phyloP scores from a whole-genome alignment of 2,888 invertebrate genomes.

The Eupithecia tripunctaria region DNA sequence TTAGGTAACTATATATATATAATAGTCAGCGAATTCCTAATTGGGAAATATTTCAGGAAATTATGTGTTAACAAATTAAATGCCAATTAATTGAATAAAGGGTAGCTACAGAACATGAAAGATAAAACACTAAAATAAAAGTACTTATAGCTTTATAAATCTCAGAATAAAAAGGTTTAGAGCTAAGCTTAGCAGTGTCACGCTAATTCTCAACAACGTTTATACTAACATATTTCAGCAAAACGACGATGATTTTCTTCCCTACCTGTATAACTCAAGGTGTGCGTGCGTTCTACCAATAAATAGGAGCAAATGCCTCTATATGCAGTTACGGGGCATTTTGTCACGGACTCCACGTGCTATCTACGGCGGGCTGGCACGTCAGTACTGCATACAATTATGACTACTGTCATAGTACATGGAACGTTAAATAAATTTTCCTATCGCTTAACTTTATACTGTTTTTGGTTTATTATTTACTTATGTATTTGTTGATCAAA shows the following conservation, averaged over 20 bases:
- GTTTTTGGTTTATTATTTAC: background rate
- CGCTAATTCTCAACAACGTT: background rate
- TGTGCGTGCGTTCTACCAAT: conserved; percentile 64
- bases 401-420: background rate
- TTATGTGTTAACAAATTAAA: background rate
- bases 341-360: conserved; percentile 54
- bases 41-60: no score
- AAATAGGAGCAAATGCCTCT: conserved; percentile 63
- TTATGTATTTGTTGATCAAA: background rate
- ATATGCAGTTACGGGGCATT: conserved; percentile 58
- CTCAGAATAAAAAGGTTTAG: background rate
- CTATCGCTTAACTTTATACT: background rate
- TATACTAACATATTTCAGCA: background rate
- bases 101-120: background rate
- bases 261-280: conserved; percentile 35
- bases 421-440: background rate
- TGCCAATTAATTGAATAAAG: background rate
- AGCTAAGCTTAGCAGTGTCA: background rate
- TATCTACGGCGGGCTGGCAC: conserved; percentile 64
- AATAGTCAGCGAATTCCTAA: no score
- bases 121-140: background rate
- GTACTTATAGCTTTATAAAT: background rate
- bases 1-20: no score
- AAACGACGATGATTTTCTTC: background rate
- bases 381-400: conserved; percentile 36